Base-by-base conservation (phyloP, 2,113 vertebrate species). In the Dicaeum eximium region DNA sequence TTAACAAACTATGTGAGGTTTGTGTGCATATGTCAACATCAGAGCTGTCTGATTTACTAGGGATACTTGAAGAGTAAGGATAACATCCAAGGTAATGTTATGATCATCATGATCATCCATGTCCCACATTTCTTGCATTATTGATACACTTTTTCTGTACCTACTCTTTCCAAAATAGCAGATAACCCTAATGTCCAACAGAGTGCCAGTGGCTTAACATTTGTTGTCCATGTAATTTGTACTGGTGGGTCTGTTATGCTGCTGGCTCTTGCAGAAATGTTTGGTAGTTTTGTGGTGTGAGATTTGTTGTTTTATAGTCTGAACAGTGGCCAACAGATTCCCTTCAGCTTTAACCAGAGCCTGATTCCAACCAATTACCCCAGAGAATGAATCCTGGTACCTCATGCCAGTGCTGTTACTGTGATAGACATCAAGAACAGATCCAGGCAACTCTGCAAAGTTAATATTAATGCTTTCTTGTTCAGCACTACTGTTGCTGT, bases 281-380 rank as follows among this genome's bases (percentile, higher is more conserved):
- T 93, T 83, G 73, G 74, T 96, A 71, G 86, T 92, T 97, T 93
- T 94, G 83, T 93, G 88, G 61, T 90, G 61, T 81, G 73, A 80
- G 88, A 78, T 6, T 4, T 47, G 31, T 88, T 83, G 62, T 92
- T 96, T 96, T 91, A 57, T 33, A 28, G 61, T 72, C 77, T 94
- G 82, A 93, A 67, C 60, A 62, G 56, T 7, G 25, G 86, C 74
- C 78, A 93, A 54, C 74, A 77, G 79, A 86, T 92, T 84, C 86
- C 44, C 73, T 93, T 88, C 73, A 92, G 65, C 48, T 93, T 90
- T 38, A 91, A 74, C 51, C 27, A 69, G 67, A 53, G 28, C 20
- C 47, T 58, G 38, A 89, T 92, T 88, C 73, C 88, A 95, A 37
- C 48, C 73, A 73, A 5, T 86, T 92, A 73, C 60, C 51, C 48